phyloP scores from a whole-genome alignment of 2,797 vertebrate species.

The Lemur catta region DNA sequence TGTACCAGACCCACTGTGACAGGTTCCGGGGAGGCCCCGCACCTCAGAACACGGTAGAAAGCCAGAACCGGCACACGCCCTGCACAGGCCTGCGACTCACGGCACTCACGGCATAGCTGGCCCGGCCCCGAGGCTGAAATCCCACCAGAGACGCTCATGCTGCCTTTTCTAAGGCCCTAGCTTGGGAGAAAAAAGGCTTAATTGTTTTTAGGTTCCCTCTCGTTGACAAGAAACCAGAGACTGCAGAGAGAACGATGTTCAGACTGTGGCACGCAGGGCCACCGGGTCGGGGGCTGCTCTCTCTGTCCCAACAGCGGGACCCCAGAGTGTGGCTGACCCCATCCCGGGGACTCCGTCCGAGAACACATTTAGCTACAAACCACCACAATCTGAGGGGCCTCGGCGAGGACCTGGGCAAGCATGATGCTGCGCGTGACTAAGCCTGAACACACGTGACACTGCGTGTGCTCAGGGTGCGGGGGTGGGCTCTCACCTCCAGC shows the following conservation, averaged over 20 bases:
- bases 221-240: background rate
- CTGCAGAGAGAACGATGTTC: background rate
- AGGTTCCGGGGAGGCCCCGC: background rate
- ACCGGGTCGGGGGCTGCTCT: background rate
- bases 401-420: background rate
- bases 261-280: background rate
- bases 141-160: background rate
- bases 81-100: fast-evolving
- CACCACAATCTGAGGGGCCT: background rate
- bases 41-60: background rate
- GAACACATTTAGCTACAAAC: no score
- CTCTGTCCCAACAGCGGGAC: fast-evolving
- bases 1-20: background rate
- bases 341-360: background rate
- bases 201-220: background rate
- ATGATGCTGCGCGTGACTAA: fast-evolving
- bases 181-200: background rate
- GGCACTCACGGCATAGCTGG: background rate
- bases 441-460: background rate
- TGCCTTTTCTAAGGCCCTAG: background rate
- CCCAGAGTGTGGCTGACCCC: background rate
- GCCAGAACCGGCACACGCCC: background rate
- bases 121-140: background rate
- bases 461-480: fast-evolving
- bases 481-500: slow-evolving; percentile 86